Percentiles rank a stretch among this genome's conserved stretches.
phyloP scores from a whole-genome alignment of 2,113 vertebrate species.

The Parus major region DNA sequence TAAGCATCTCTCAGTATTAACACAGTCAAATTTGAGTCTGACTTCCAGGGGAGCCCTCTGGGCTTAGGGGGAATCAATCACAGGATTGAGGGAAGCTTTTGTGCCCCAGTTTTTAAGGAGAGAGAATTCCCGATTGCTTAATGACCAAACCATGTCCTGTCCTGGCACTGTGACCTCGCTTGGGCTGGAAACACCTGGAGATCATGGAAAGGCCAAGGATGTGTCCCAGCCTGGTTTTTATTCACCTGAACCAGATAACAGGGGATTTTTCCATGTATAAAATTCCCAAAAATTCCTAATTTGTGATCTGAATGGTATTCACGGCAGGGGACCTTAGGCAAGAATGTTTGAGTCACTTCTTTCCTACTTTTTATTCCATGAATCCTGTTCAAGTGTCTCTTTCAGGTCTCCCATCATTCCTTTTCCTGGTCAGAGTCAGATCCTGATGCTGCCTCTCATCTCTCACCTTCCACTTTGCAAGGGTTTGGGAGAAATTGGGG shows the following conservation, averaged over 20 bases:
- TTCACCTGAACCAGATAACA: not conserved
- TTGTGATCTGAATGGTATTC: not conserved
- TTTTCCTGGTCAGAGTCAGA: not conserved
- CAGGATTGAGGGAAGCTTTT: no score
- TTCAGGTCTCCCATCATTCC: not conserved
- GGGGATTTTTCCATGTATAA: no score
- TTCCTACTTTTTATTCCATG: not conserved
- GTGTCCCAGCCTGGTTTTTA: not conserved
- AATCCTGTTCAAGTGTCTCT: not conserved
- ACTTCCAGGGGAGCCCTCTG: not conserved
- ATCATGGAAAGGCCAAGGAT: not conserved
- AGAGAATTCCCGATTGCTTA: not conserved
- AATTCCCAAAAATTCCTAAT: not conserved
- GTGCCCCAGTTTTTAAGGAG: not conserved
- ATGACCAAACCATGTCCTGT: accelerated
- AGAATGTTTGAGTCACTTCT: not conserved
- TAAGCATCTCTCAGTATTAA: not conserved
- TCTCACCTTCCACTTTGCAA: not conserved
- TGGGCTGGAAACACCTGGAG: not conserved
- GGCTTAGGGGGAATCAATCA: accelerated
- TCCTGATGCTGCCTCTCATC: not conserved
- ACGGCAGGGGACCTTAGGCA: no score
- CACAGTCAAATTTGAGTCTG: accelerated
- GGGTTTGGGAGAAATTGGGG: not conserved
- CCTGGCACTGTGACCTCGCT: not conserved